Evolutionary conservation across 2,888 invertebrate species (phyloP).

Genomic region (Eulithis prunata): DNA sequence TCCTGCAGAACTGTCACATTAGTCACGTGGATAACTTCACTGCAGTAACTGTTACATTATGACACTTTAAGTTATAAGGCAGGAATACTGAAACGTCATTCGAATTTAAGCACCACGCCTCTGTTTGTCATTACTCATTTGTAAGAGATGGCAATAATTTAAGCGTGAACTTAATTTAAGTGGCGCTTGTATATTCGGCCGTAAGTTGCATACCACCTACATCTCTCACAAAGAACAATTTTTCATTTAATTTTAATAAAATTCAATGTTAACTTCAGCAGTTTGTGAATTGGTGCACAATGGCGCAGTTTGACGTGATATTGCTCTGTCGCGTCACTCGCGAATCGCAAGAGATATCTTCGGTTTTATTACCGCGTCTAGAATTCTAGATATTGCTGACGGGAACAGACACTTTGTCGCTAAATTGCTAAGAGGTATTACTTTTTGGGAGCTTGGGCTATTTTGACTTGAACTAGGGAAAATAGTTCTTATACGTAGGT

Average conservation of each 20-base stretch:
- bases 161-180: too few species aligned
- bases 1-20: slow-evolving; percentile 13
- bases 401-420: slow-evolving; percentile 10
- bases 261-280: neutral
- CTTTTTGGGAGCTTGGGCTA: neutral
- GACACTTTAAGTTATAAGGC: too few species aligned
- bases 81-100: too few species aligned
- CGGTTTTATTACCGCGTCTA: slow-evolving; percentile 9
- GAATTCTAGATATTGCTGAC: slow-evolving; percentile 5
- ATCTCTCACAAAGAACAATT: too few species aligned
- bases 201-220: too few species aligned
- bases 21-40: slow-evolving; percentile 16
- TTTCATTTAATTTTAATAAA: too few species aligned
- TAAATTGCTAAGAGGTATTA: slow-evolving; percentile 1
- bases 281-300: neutral
- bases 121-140: too few species aligned
- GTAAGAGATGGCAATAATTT: too few species aligned
- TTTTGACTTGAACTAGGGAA: neutral
- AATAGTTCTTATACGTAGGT: too few species aligned
- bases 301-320: slow-evolving; percentile 1
- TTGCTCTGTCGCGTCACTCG: slow-evolving; percentile 4
- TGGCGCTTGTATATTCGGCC: too few species aligned
- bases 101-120: too few species aligned
- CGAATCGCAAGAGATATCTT: slow-evolving; percentile 9
- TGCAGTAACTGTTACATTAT: neutral